Evolutionary conservation across 2,888 invertebrate species (phyloP).

Genomic region (Hirtodrosophila alboralis): DNA sequence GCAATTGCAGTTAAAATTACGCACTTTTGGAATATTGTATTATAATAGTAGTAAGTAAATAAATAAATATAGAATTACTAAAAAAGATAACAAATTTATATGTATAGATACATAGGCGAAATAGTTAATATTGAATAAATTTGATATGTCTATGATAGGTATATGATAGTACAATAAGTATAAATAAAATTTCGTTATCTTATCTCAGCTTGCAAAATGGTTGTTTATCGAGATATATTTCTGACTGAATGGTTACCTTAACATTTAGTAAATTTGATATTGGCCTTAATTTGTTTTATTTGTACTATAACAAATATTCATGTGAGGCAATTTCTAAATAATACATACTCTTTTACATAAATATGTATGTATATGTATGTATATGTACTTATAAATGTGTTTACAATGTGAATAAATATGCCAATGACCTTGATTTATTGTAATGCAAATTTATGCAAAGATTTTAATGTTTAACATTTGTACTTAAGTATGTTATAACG

Average conservation of each 20-base stretch:
- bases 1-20: too few relatives aligned
- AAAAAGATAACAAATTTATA: not conserved
- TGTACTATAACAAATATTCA: too few relatives aligned
- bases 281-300: not conserved
- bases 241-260: slow-evolving; percentile 6
- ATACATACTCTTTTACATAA: not conserved
- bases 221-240: slow-evolving; percentile 32
- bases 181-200: slow-evolving; percentile 31
- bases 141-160: slow-evolving; percentile 1
- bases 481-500: not conserved
- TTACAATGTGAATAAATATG: slow-evolving; percentile 32
- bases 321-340: too few relatives aligned
- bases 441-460: slow-evolving; percentile 62
- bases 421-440: slow-evolving; percentile 61
- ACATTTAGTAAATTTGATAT: not conserved
- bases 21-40: too few relatives aligned
- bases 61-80: not conserved
- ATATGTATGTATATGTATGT: too few relatives aligned
- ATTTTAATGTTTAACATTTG: slow-evolving; percentile 5
- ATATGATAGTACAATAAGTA: slow-evolving; percentile 2
- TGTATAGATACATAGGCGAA: slow-evolving; percentile 2
- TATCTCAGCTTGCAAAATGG: slow-evolving; percentile 47
- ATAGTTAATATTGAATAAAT: slow-evolving; percentile 2
- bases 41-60: too few relatives aligned
- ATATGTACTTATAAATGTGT: slow-evolving; percentile 21